Evolutionary conservation across 2,113 vertebrate species (phyloP).

Genomic region (Corythoichthys intestinalis): DNA sequence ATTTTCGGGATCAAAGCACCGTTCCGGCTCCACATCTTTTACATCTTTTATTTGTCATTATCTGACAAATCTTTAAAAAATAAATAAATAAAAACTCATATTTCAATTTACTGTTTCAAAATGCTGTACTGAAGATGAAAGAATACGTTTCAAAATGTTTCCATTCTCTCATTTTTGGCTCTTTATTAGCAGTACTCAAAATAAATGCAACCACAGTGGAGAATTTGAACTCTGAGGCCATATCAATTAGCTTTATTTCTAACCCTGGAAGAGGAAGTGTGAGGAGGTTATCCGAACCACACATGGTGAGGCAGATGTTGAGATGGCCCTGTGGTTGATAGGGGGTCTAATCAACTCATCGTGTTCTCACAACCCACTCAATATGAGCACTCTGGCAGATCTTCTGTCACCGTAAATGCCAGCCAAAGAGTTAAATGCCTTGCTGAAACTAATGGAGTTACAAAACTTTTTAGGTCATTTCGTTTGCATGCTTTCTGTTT

Average conservation of each 20-base stretch:
- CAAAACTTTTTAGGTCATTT: background rate
- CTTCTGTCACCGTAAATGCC: no score
- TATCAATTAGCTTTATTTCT: slow-evolving; percentile 36
- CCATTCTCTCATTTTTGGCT: background rate
- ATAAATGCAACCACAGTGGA: background rate
- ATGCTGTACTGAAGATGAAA: no score
- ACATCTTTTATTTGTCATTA: no score
- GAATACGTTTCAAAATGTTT: background rate
- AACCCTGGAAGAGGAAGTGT: slow-evolving; percentile 13
- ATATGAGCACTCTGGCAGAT: background rate
- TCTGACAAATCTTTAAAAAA: no score
- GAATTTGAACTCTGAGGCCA: slow-evolving; percentile 32
- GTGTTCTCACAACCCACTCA: background rate
- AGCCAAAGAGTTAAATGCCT: background rate
- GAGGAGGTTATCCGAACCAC: slow-evolving; percentile 24
- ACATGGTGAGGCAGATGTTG: slow-evolving; percentile 44
- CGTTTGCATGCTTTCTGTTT: background rate
- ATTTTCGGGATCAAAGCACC: no score
- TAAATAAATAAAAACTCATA: no score
- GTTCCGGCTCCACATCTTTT: no score
- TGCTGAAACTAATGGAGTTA: background rate
- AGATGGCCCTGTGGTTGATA: background rate
- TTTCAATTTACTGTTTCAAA: no score
- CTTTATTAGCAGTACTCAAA: background rate
- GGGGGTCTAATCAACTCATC: background rate